Percentiles rank a stretch among this genome's conserved stretches.
Evolutionary conservation across 2,888 invertebrate genomes (phyloP).

Genomic region (Scotopteryx bipunctaria): DNA sequence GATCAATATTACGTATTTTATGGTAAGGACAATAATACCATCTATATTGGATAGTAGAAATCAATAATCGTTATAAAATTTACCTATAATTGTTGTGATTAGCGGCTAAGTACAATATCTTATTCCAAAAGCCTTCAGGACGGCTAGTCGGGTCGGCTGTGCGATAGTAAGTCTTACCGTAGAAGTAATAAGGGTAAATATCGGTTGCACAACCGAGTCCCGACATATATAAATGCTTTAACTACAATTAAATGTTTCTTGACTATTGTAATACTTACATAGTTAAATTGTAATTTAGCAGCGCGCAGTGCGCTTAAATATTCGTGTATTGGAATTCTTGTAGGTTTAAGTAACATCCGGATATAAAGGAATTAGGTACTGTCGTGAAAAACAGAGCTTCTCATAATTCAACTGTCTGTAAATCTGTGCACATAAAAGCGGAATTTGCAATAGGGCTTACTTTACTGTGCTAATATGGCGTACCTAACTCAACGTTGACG

Average conservation of each 20-base stretch:
- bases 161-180: conserved; percentile 28
- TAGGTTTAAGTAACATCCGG: conserved; percentile 39
- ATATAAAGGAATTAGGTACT: conserved; percentile 11
- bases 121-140: conserved; percentile 75
- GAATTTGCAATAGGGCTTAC: conserved; percentile 13
- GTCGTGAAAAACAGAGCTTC: conserved; percentile 8
- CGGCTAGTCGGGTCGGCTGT: conserved; percentile 70
- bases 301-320: conserved; percentile 55
- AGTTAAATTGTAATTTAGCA: conserved; percentile 70
- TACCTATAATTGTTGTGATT: conserved; percentile 70
- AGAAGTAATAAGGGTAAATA: conserved; percentile 22
- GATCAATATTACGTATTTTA: conserved; percentile 14
- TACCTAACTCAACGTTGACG: conserved; percentile 17
- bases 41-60: conserved; percentile 26
- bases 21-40: conserved; percentile 21
- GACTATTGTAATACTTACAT: conserved; percentile 68
- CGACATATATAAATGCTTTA: conserved; percentile 79
- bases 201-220: conserved; percentile 53
- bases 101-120: conserved; percentile 69
- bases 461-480: conserved; percentile 10
- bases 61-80: conserved; percentile 33
- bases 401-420: neutral
- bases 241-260: conserved; percentile 79
- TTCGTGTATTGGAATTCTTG: conserved; percentile 56
- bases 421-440: conserved; percentile 1